Conservation (phyloP, 2,113 vertebrate species). For the Trinectes maculatus region DNA sequence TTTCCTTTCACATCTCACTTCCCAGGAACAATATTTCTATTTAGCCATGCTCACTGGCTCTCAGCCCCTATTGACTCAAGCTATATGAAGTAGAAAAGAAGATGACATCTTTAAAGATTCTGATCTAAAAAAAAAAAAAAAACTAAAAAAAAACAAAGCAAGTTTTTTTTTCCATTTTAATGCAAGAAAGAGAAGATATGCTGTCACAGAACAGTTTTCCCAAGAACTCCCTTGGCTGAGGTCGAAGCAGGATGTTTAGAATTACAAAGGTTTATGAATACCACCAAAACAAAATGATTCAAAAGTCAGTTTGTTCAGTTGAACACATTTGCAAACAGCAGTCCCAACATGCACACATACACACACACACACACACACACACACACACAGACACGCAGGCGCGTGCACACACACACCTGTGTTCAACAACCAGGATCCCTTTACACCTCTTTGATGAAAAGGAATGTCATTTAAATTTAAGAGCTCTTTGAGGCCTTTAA, state of each 20-base stretch:
- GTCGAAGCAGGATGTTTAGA: conserved; percentile 20
- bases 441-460: conserved; percentile 54
- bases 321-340: conserved; percentile 5
- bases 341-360: not conserved
- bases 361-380: not conserved
- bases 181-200: conserved; percentile 27
- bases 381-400: not conserved
- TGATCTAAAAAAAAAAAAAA: conserved; percentile 16
- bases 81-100: conserved; percentile 54
- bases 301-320: no score
- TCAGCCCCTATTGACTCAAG: conserved; percentile 70
- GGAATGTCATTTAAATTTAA: conserved; percentile 49
- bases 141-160: conserved; percentile 55
- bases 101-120: conserved; percentile 63
- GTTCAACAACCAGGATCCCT: conserved; percentile 47
- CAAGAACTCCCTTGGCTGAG: conserved; percentile 6
- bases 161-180: conserved; percentile 56
- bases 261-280: conserved; percentile 20
- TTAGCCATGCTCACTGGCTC: conserved; percentile 80
- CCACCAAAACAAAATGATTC: conserved; percentile 16
- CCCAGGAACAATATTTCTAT: conserved; percentile 85
- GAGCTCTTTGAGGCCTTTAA: conserved; percentile 64
- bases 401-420: conserved; percentile 14
- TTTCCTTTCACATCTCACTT: conserved; percentile 85
- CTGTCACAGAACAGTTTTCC: conserved; percentile 19